Evolutionary conservation across 2,113 vertebrate species (phyloP).

Genomic region (Globicephala melas): DNA sequence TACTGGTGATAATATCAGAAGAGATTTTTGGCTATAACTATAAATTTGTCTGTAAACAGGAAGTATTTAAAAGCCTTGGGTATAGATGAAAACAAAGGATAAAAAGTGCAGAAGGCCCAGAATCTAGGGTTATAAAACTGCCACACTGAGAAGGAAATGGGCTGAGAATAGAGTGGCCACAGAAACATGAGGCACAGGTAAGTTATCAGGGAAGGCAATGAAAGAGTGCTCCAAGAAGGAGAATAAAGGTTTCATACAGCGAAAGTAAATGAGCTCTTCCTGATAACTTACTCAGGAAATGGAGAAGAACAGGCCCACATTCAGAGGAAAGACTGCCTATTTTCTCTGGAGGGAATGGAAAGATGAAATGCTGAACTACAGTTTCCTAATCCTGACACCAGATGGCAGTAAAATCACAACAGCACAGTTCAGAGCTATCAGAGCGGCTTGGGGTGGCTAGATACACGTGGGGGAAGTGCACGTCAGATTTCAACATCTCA

Average conservation of each 20-base stretch:
- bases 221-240: not conserved
- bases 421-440: not conserved
- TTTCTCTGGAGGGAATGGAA: not conserved
- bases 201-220: not conserved
- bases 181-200: not conserved
- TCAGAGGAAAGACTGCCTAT: not conserved
- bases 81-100: not conserved
- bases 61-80: not conserved
- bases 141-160: not conserved
- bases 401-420: constrained; percentile 59
- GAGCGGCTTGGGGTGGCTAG: not conserved
- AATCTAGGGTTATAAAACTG: not conserved
- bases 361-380: not conserved
- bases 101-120: not conserved
- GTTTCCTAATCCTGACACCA: constrained; percentile 51
- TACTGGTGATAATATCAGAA: not conserved
- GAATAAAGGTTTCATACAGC: not conserved
- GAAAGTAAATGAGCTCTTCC: not conserved
- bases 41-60: not conserved
- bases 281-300: not conserved
- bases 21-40: not conserved
- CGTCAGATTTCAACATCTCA: not conserved
- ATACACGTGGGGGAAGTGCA: not conserved
- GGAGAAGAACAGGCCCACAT: not conserved
- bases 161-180: not conserved